Base-by-base conservation (phyloP, 1,140 invertebrate genomes). In the Samia ricini region DNA sequence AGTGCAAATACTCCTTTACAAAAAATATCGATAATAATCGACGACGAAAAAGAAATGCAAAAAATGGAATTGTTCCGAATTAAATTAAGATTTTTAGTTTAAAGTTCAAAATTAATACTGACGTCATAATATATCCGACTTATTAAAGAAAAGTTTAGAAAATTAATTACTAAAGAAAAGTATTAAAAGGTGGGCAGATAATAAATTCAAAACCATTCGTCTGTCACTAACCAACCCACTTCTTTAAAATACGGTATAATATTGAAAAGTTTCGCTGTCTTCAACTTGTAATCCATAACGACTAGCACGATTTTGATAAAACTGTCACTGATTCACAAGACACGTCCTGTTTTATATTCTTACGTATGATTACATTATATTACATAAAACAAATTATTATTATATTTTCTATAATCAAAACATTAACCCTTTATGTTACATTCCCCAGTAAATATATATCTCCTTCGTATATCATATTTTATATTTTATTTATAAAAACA, bases 281-380 rank as follows among this genome's bases (percentile, higher is more conserved):
- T 24, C 21, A 12, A 22, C 52, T 23, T n/a, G n/a, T 6, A 5
- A 22, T 52, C n/a, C 10, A 52, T 24, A n/a, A 24, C 52, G 52
- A 55, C 52, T 55, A 55, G 52, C 15, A 12, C 21, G 15, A 55
- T 55, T 55, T 24, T 23, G 22, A 24, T 55, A 24, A 55, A 24
- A 55, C 19, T 55, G 4, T 42, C 33, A 15, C 26, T 10, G 19
- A 23, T 22, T 55, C 21, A 55, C 23, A 18, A 55, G 6, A 55
- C 18, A 50, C 19, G 21, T 55, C n/a, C n/a, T n/a, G n/a, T n/a
- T 55, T 15, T 8, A 21, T 5, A 20, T 23, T 24, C 8, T 55
- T 22, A 19, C 21, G 15, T 12, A n/a, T 24, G 4, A 6, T 24
- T 55, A 55, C 22, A 55, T 24, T 1, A 51, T 20, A 51, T 51